Base-by-base conservation (phyloP, 2,797 vertebrate genomes). In the Botia kubotai region DNA sequence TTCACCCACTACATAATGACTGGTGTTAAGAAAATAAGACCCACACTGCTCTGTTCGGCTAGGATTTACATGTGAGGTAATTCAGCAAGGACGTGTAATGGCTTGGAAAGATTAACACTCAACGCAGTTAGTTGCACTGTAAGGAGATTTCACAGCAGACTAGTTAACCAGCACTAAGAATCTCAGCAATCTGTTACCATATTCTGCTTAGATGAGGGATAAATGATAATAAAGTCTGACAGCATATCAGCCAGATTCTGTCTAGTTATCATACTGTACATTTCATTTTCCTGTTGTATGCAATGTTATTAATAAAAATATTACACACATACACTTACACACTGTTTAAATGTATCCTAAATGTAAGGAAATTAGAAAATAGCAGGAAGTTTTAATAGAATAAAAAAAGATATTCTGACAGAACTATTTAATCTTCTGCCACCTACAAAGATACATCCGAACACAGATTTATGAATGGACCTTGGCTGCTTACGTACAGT, bases 381-480 rank as follows among this genome's bases (percentile, higher is more conserved):
- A 33, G 33, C 33, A 5, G 33, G 7, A 17, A 7, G 21, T 5
- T 33, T 16, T 52, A 16, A 52, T 16, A 16, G 1, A 14, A 52
- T 52, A 2, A 52, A 52, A 52, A 52, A 14, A 17, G 0, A 10
- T 11, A 36, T 36, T 36, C 52, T 26, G 14, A 14, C 14, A 13
- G 19, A 13, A 55, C n/a, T 77, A 26, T 68, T 26, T 29, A 13
- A 19, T 4, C 52, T n/a, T n/a, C 2, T 68, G n/a, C 4, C 8
- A 17, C 21, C 11, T 23, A 50, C 4, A 3, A 29, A 10, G 5
- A 39, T 53, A 1, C 16, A 21, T 68, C 11, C 7, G 8, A 19
- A 71, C 53, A 14, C 16, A 70, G 75, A n/a, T 88, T 84, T 79
- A 75, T 91, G 85, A 88, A 89, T 86, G 82, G 73, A 81, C 16